phyloP scores from a whole-genome alignment of 2,797 vertebrate species.

The Antennarius maculatus region DNA sequence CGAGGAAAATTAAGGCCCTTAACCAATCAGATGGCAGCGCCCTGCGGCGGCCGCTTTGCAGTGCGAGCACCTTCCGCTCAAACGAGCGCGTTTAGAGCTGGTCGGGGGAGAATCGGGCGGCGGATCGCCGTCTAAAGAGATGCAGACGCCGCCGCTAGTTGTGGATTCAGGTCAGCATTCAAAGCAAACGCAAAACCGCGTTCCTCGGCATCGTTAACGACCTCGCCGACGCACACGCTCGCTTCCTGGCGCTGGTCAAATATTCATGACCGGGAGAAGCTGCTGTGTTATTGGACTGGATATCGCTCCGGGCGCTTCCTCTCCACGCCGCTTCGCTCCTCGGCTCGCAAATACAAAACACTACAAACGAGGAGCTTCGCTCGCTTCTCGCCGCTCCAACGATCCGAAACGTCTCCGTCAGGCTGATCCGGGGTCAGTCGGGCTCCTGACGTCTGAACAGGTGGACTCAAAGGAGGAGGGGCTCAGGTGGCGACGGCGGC shows the following conservation, averaged over 20 bases:
- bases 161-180: slow-evolving; percentile 43
- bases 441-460: no score
- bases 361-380: slow-evolving; percentile 40
- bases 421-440: no score
- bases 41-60: not conserved
- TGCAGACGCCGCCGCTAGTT: slow-evolving; percentile 54
- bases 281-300: slow-evolving; percentile 70
- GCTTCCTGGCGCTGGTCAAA: slow-evolving; percentile 60
- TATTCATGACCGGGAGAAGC: slow-evolving; percentile 72
- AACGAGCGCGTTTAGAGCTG: slow-evolving; percentile 25
- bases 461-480: no score
- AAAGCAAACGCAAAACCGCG: slow-evolving; percentile 69
- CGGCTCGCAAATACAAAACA: slow-evolving; percentile 55
- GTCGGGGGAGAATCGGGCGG: not conserved
- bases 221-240: slow-evolving; percentile 16
- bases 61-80: not conserved
- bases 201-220: slow-evolving; percentile 74
- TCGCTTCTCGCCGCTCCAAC: not conserved
- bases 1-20: not conserved
- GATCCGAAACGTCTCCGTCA: not conserved
- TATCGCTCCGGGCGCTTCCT: slow-evolving; percentile 65
- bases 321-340: slow-evolving; percentile 37
- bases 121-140: slow-evolving; percentile 42
- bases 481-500: no score
- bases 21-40: not conserved